Conservation (phyloP, 2,797 vertebrate genomes). For the Eptatretus atami region DNA sequence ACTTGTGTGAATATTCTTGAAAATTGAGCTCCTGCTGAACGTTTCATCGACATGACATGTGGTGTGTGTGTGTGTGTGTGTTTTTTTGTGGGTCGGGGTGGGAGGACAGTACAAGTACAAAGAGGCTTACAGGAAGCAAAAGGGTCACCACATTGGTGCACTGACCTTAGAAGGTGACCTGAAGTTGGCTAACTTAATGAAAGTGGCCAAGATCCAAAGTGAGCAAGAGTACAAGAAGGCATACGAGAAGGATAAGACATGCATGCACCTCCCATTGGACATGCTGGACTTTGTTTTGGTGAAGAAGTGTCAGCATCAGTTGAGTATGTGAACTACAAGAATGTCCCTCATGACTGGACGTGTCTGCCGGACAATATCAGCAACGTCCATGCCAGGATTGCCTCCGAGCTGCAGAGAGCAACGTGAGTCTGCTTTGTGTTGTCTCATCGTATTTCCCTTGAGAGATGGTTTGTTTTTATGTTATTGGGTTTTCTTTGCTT, state of each 20-base stretch:
- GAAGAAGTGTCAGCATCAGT: neutral
- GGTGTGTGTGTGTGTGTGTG: neutral
- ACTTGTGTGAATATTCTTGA: too few species aligned
- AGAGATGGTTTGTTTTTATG: too few species aligned
- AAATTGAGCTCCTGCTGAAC: too few species aligned
- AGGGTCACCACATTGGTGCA: conserved; percentile 62
- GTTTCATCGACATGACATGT: neutral
- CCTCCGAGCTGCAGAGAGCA: neutral
- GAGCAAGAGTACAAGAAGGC: conserved; percentile 54
- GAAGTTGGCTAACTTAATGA: conserved; percentile 48
- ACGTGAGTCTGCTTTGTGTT: neutral
- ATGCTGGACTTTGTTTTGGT: neutral
- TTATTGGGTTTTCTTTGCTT: too few species aligned
- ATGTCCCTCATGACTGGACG: conserved; percentile 1
- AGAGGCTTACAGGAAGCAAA: conserved; percentile 57
- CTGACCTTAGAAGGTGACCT: conserved; percentile 50
- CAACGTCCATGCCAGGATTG: neutral
- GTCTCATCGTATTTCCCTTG: too few species aligned
- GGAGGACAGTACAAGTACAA: conserved; percentile 51
- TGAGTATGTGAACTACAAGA: conserved; percentile 2
- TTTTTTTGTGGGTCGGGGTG: too few species aligned
- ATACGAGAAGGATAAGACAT: conserved; percentile 19
- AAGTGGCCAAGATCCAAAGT: conserved; percentile 43
- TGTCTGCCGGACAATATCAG: conserved; percentile 1
- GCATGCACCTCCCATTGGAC: neutral